Conservation (phyloP, 1,140 invertebrate species). For the Cydia fagiglandana region DNA sequence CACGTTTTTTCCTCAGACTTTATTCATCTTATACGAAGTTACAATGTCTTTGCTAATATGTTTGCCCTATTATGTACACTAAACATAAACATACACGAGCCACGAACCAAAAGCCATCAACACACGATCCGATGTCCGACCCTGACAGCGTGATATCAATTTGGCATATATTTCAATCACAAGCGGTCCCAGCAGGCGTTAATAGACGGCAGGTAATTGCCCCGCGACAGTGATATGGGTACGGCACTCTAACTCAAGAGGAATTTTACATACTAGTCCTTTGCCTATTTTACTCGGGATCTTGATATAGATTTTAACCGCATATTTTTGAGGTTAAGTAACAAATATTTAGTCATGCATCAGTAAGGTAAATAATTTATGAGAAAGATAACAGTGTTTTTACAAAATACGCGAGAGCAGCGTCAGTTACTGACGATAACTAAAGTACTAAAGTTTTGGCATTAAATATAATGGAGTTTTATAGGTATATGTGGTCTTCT, state of each 20-base stretch:
- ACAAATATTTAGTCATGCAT: too few relatives aligned
- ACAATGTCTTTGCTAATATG: too few relatives aligned
- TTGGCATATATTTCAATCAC: slow-evolving; percentile 19
- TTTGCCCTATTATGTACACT: too few relatives aligned
- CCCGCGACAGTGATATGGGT: slow-evolving; percentile 3
- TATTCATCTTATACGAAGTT: too few relatives aligned
- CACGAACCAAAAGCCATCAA: neutral
- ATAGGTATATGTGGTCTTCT: too few relatives aligned
- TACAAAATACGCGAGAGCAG: too few relatives aligned
- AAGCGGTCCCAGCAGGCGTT: neutral
- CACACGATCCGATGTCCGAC: neutral
- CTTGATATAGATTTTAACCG: neutral
- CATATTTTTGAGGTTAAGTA: neutral
- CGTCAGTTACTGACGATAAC: too few relatives aligned
- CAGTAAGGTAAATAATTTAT: too few relatives aligned
- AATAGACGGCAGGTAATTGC: slow-evolving; percentile 13
- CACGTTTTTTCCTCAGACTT: too few relatives aligned
- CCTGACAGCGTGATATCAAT: slow-evolving; percentile 2
- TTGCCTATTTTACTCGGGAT: neutral
- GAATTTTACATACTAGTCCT: neutral
- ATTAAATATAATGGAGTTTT: too few relatives aligned
- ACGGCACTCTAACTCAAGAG: neutral
- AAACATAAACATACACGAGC: neutral
- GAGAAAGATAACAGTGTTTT: too few relatives aligned
- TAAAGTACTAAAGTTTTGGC: too few relatives aligned